These are phyloP conservation scores for Parnassius glacialis DNA, from an alignment of 2,888 invertebrate genomes.

Conservation along the genomic window DNA sequence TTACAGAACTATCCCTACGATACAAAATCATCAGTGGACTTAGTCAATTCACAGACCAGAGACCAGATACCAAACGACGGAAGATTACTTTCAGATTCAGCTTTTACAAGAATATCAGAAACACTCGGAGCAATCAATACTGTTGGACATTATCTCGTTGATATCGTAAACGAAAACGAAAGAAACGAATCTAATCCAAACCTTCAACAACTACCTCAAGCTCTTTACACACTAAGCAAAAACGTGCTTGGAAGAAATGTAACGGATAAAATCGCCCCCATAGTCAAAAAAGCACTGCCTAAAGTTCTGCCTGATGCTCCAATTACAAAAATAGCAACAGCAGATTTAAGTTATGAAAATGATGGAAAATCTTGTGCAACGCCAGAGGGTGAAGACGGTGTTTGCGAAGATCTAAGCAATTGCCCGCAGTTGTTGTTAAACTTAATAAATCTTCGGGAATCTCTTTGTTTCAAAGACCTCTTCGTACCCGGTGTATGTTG, in stretches of 20 bases:
- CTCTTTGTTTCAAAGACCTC: conserved; percentile 93
- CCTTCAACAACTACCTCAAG: conserved; percentile 82
- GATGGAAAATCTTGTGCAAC: conserved; percentile 87
- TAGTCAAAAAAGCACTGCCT: conserved; percentile 77
- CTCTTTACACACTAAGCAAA: conserved; percentile 89
- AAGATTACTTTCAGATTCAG: conserved; percentile 80
- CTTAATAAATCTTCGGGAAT: conserved; percentile 89
- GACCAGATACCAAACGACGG: conserved; percentile 58
- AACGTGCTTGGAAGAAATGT: conserved; percentile 88
- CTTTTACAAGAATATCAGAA: conserved; percentile 83
- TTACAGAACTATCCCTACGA: conserved; percentile 39
- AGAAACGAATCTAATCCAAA: conserved; percentile 68
- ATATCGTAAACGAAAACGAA: conserved; percentile 83
- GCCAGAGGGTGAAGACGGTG: conserved; percentile 88
- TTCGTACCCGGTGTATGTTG: conserved; percentile 97
- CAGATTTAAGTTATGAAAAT: conserved; percentile 64
- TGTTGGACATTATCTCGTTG: conserved; percentile 91
- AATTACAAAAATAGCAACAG: conserved; percentile 66
- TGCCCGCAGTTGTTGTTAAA: conserved; percentile 92
- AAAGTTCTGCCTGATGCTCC: conserved; percentile 69
- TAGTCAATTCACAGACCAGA: conserved; percentile 49
- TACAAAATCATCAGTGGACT: conserved; percentile 48
- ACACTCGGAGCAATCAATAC: conserved; percentile 91
- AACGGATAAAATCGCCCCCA: conserved; percentile 89
- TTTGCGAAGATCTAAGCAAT: conserved; percentile 93